Percentiles rank a stretch among this genome's conserved stretches.
phyloP scores from a whole-genome alignment of 2,797 vertebrate species.

The Petrocephalus sullivani region DNA sequence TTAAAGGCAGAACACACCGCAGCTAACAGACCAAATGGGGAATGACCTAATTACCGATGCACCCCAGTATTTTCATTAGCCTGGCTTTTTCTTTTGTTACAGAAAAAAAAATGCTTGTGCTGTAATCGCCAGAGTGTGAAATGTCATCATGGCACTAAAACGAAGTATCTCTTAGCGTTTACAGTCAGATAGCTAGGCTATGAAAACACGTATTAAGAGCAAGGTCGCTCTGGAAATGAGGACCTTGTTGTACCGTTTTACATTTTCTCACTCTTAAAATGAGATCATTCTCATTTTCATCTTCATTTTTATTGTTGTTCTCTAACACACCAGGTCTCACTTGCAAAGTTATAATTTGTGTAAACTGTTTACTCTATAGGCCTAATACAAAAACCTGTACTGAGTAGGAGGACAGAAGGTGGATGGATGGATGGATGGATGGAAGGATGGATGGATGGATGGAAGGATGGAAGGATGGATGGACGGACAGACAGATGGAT shows the following conservation, averaged over 20 bases:
- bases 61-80: not conserved
- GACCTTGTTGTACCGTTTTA: not conserved
- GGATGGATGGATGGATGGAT: not conserved
- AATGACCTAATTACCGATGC: conserved; percentile 3
- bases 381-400: not conserved
- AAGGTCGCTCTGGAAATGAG: not conserved
- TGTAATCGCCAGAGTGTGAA: not conserved
- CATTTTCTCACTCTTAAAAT: not conserved
- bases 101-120: not conserved
- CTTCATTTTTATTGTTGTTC: not conserved
- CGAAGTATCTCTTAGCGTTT: not conserved
- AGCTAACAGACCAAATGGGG: not conserved
- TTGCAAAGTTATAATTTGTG: not conserved
- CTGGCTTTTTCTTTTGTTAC: conserved; percentile 1
- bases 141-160: conserved; percentile 6
- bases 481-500: not conserved
- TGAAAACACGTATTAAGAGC: not conserved
- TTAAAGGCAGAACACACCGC: not conserved
- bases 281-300: not conserved
- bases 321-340: not conserved
- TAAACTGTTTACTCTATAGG: not conserved
- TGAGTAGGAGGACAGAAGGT: not conserved
- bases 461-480: not conserved
- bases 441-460: too few relatives aligned
- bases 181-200: not conserved